Base-by-base conservation (phyloP, 2,797 vertebrate genomes). In the Lycodopsis pacificus region DNA sequence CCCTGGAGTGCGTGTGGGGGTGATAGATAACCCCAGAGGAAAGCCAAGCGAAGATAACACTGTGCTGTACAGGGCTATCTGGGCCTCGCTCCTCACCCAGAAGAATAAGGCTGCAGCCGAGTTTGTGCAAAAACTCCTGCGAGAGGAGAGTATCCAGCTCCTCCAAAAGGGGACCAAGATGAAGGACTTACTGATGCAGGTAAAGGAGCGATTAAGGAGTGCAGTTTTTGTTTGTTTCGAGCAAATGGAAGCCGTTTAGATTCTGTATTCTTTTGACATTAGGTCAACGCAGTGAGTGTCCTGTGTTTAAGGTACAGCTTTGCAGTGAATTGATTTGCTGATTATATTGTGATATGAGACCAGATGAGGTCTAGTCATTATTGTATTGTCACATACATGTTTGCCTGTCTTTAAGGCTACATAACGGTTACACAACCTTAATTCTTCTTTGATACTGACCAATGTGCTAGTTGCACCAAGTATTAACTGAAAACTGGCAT, bases 31-130 rank as follows among this genome's bases (percentile, higher is more conserved):
- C 94, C 97, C 97, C 83, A 86, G 91, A 51, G 94, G 94, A 90
- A 97, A 96, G 91, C 95, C 97, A 91, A 95, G 87, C 8, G 95
- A 97, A 91, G 97, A 97, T 64, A 97, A 93, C 91, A 98, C 96
- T 25, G 79, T 85, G 80, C 84, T 98, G 91, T 97, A 97, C 89
- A 94, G 96, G 92, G 98, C 96, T 88, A 91, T 98, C 90, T 96
- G 97, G 96, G 91, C 96, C 30, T 94, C 97, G 82, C 95, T 99
- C 76, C 94, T 97, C 85, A 99, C 97, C 15, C 97, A 98, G 92
- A 97, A 95, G 92, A 96, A 91, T 80, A 94, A 88, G 82, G 93
- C 93, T 80, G 91, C 97, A 20, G 95, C 93, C 75, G 94, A 92
- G 80, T 97, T 99, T 89, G 94, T 97, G 59, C 92, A 88, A 77